phyloP scores from a whole-genome alignment of 2,797 vertebrate species.

The Amniataba percoides region DNA sequence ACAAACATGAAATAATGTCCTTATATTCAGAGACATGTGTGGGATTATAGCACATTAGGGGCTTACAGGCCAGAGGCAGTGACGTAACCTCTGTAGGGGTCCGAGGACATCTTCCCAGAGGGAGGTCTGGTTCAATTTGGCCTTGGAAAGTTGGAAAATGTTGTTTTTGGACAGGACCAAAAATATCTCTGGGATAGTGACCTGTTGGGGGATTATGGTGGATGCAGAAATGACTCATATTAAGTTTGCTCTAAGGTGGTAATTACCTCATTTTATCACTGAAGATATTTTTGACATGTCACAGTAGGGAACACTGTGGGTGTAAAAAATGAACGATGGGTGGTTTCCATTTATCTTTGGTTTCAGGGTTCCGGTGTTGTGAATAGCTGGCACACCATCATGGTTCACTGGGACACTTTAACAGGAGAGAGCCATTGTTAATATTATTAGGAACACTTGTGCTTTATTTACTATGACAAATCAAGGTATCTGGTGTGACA shows the following conservation, averaged over 20 bases:
- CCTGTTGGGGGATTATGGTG: neutral
- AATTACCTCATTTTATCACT: neutral
- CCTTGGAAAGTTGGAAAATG: neutral
- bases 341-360: conserved; percentile 18
- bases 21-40: conserved; percentile 16
- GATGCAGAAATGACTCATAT: conserved; percentile 10
- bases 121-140: conserved; percentile 19
- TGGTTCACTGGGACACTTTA: neutral
- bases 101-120: conserved; percentile 12
- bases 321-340: conserved; percentile 5
- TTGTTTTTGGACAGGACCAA: conserved; percentile 4
- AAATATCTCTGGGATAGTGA: neutral
- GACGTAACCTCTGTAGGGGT: conserved; percentile 30
- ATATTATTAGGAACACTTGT: neutral
- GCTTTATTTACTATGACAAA: neutral
- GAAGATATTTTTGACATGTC: neutral
- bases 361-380: neutral
- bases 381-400: neutral
- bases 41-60: conserved; percentile 39
- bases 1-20: conserved; percentile 27
- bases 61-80: conserved; percentile 27
- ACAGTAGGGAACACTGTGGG: conserved; percentile 3
- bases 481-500: neutral
- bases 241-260: neutral
- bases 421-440: neutral